A percentile compares a stretch with the other conserved stretches of the same genome.
Conservation (phyloP, 37 sponge, comb jelly and placozoan genomes). For the Spongilla lacustris region DNA sequence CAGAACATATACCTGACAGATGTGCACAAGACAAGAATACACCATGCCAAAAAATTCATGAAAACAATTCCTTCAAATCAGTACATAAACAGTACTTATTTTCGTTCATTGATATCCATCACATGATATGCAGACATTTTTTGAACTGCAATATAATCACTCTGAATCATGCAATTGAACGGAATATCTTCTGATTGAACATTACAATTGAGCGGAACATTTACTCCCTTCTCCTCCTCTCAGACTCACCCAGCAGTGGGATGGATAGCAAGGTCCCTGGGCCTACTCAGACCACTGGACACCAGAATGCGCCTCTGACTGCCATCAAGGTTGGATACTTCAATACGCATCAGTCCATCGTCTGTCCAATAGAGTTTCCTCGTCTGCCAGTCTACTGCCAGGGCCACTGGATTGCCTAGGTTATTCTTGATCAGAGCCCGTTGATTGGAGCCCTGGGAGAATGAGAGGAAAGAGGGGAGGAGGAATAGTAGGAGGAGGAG, state of each 20-base stretch:
- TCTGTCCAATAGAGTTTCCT: conserved; percentile 82
- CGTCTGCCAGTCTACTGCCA: conserved; percentile 77
- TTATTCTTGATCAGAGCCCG: conserved; percentile 11
- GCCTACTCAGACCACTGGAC: conserved; percentile 22
- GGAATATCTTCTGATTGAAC: background rate
- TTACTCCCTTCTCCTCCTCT: background rate
- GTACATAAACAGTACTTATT: too few species aligned
- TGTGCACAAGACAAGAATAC: too few species aligned
- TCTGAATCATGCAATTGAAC: background rate
- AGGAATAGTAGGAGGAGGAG: too few species aligned
- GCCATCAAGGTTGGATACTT: conserved; percentile 56
- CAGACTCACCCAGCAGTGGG: conserved; percentile 69
- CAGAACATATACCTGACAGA: conserved; percentile 71
- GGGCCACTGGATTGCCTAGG: conserved; percentile 46
- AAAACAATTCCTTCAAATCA: too few species aligned
- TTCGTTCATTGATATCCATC: too few species aligned
- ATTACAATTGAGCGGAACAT: background rate
- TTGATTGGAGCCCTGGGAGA: conserved; percentile 50
- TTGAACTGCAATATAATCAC: background rate
- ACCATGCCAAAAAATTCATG: too few species aligned
- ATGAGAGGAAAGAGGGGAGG: background rate
- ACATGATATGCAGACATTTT: too few species aligned
- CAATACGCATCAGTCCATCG: conserved; percentile 27
- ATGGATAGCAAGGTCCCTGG: conserved; percentile 70
- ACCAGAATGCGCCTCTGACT: conserved; percentile 40